These are phyloP conservation scores for Lithobius niger DNA, from an alignment of 1,140 invertebrate genomes.

Conservation along the genomic window DNA sequence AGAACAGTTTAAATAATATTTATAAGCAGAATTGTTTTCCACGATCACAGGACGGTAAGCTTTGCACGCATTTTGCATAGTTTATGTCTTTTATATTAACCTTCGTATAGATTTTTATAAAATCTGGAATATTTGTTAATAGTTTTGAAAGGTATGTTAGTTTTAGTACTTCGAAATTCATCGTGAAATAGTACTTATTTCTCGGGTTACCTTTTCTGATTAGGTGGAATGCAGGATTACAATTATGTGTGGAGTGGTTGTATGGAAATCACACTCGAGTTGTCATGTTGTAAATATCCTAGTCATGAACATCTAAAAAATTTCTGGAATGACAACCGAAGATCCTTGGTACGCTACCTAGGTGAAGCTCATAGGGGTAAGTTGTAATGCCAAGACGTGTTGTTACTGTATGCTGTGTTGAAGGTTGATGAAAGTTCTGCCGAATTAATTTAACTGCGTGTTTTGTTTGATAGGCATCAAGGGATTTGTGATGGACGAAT, in stretches of 20 bases:
- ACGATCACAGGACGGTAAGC: too few species aligned
- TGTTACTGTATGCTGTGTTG: constrained; percentile 8
- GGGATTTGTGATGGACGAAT: constrained; percentile 70
- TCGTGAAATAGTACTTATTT: too few species aligned
- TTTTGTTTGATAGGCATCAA: constrained; percentile 54
- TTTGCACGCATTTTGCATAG: too few species aligned
- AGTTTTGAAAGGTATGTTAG: too few species aligned
- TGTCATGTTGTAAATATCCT: constrained; percentile 95
- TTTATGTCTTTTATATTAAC: too few species aligned
- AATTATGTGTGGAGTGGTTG: constrained; percentile 96
- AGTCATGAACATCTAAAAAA: constrained; percentile 62
- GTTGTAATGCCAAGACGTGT: background rate
- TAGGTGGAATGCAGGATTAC: constrained; percentile 82
- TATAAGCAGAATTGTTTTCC: too few species aligned
- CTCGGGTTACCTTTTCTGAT: constrained; percentile 9
- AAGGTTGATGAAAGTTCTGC: constrained; percentile 3
- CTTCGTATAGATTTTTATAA: too few species aligned
- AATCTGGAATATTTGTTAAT: too few species aligned
- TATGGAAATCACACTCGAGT: constrained; percentile 95
- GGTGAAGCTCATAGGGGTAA: constrained; percentile 56
- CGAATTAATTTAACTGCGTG: too few species aligned
- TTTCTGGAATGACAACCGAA: constrained; percentile 92
- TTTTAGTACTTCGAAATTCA: too few species aligned
- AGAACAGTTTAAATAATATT: too few species aligned
- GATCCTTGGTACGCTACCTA: constrained; percentile 70